Conservation (phyloP, 2,888 invertebrate species). For the Acleris cristana region DNA sequence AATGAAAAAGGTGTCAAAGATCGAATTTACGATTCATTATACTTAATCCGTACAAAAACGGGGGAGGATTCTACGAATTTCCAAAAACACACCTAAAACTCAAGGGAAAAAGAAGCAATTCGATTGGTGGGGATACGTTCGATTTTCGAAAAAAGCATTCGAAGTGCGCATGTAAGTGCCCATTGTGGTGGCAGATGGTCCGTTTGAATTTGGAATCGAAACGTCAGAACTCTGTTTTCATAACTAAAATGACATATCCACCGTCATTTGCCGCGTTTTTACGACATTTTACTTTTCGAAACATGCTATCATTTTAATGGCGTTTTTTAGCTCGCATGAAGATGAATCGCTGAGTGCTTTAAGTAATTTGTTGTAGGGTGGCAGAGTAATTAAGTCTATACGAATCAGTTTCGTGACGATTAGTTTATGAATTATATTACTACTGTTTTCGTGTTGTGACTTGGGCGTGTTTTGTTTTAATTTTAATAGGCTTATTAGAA, state of each 20-base stretch:
- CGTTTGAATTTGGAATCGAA: slow-evolving; percentile 59
- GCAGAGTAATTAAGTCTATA: slow-evolving; percentile 56
- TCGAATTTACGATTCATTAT: slow-evolving; percentile 84
- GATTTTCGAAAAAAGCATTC: slow-evolving; percentile 72
- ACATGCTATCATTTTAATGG: slow-evolving; percentile 44
- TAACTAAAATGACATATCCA: slow-evolving; percentile 36
- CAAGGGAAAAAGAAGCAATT: slow-evolving; percentile 25
- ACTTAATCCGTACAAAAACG: slow-evolving; percentile 78
- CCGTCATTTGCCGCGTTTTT: not conserved
- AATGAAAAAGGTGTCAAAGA: slow-evolving; percentile 84
- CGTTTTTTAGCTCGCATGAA: slow-evolving; percentile 50
- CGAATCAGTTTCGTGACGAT: slow-evolving; percentile 60
- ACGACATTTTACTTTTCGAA: slow-evolving; percentile 7
- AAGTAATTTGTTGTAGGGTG: slow-evolving; percentile 55
- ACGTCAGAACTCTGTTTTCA: slow-evolving; percentile 50
- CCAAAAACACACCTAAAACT: slow-evolving; percentile 41
- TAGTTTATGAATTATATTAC: slow-evolving; percentile 57
- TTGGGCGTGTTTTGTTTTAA: slow-evolving; percentile 46
- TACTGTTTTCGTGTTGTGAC: slow-evolving; percentile 43
- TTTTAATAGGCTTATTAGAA: slow-evolving; percentile 40
- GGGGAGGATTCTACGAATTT: slow-evolving; percentile 52
- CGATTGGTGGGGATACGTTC: slow-evolving; percentile 47
- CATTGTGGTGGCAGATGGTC: slow-evolving; percentile 81
- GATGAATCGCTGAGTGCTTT: slow-evolving; percentile 53
- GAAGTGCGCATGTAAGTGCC: slow-evolving; percentile 77